Conservation (phyloP, 2,113 vertebrate species). For the Desmodus rotundus region DNA sequence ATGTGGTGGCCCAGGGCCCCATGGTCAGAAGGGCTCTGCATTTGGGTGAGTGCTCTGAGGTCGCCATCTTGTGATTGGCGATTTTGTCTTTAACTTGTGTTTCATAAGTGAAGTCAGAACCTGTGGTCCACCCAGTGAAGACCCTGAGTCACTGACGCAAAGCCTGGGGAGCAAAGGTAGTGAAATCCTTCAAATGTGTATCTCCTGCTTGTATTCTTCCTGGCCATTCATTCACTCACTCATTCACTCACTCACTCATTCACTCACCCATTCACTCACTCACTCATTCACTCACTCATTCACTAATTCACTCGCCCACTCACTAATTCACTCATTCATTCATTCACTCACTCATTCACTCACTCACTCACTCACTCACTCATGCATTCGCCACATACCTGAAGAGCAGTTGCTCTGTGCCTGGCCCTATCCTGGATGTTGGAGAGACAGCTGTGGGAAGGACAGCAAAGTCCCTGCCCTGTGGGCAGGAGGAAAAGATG, state of each 20-base stretch:
- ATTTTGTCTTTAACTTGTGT: background rate
- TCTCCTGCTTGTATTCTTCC: too few relatives aligned
- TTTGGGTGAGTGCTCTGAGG: background rate
- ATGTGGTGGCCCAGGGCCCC: rapidly evolving
- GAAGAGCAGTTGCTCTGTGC: background rate
- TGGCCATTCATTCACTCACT: background rate
- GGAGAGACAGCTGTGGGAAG: background rate
- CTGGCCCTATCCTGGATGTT: background rate
- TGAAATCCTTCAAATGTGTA: background rate
- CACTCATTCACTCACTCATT: background rate
- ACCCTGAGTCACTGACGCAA: background rate
- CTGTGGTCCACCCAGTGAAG: background rate
- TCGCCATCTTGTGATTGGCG: too few relatives aligned
- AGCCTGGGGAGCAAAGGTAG: background rate
- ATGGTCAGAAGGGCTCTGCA: background rate
- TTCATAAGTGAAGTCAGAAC: background rate
- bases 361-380: too few relatives aligned
- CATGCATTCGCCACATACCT: background rate
- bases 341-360: background rate
- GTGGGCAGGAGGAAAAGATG: rapidly evolving
- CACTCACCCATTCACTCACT: background rate
- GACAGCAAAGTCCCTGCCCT: background rate
- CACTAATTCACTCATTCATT: too few relatives aligned
- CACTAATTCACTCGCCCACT: background rate
- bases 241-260: background rate